phyloP scores from a whole-genome alignment of 2,797 vertebrate species.

The Siniperca scherzeri region DNA sequence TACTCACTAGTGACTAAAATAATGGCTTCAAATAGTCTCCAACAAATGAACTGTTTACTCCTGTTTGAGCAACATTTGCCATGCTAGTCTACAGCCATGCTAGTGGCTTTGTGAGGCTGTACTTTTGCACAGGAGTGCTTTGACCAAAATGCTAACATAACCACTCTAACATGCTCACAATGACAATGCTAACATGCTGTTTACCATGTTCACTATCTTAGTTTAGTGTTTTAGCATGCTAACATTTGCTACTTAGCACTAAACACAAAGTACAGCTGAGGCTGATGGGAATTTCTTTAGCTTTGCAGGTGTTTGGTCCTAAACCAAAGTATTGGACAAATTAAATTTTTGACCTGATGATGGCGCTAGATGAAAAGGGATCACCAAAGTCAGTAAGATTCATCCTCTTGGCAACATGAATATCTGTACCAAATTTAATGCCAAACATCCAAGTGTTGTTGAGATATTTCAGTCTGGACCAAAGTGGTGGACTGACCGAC shows the following conservation, averaged over 20 bases:
- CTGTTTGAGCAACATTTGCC: not conserved
- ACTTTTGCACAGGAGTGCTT: too few relatives aligned
- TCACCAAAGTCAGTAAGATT: not conserved
- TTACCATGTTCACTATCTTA: not conserved
- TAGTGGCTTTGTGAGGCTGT: too few relatives aligned
- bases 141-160: not conserved
- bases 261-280: too few relatives aligned
- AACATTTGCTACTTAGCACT: too few relatives aligned
- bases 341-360: not conserved
- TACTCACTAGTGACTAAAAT: not conserved
- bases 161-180: too few relatives aligned
- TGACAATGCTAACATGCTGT: not conserved
- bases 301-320: too few relatives aligned
- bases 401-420: not conserved
- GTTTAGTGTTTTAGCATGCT: not conserved
- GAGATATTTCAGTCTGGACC: not conserved
- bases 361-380: not conserved
- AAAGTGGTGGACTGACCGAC: not conserved
- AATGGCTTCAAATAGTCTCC: not conserved
- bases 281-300: too few relatives aligned
- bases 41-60: not conserved
- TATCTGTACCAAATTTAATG: not conserved
- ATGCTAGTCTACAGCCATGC: too few relatives aligned
- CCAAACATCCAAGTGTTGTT: not conserved
- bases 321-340: too few relatives aligned